Percentiles rank a stretch among this genome's conserved stretches.
These are phyloP conservation scores for Leptura quadrifasciata DNA, from an alignment of 2,888 invertebrate species.

Conservation along the genomic window DNA sequence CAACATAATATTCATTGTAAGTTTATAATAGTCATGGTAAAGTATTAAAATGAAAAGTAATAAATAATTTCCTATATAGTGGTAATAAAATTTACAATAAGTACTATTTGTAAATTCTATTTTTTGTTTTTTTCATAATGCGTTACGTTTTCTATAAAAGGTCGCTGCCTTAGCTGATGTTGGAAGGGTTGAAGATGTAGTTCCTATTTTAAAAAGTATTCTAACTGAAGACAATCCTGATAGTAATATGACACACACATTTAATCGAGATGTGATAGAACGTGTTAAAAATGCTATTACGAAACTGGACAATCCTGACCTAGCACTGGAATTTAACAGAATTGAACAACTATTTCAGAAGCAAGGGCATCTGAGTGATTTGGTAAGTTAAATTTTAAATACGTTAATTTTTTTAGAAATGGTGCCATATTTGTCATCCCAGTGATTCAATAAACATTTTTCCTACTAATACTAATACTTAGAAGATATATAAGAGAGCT, in stretches of 20 bases:
- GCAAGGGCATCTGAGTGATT: constrained; percentile 73
- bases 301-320: constrained; percentile 75
- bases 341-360: constrained; percentile 77
- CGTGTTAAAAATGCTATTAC: constrained; percentile 74
- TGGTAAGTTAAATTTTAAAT: constrained; percentile 50
- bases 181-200: constrained; percentile 79
- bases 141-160: constrained; percentile 60
- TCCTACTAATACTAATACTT: no score
- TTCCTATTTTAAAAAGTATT: constrained; percentile 77
- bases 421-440: no score
- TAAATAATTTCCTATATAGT: not conserved
- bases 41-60: not conserved
- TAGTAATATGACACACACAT: constrained; percentile 74
- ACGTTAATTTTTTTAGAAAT: no score
- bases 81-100: not conserved
- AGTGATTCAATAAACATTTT: no score
- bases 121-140: no score
- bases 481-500: no score
- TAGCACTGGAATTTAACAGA: constrained; percentile 76
- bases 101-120: not conserved
- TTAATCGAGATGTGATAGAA: constrained; percentile 79
- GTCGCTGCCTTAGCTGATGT: constrained; percentile 78
- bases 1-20: not conserved
- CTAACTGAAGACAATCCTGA: constrained; percentile 77
- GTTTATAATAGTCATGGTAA: not conserved